Base-by-base conservation (phyloP, 1,140 invertebrate genomes). In the Drosophila seguyi region DNA sequence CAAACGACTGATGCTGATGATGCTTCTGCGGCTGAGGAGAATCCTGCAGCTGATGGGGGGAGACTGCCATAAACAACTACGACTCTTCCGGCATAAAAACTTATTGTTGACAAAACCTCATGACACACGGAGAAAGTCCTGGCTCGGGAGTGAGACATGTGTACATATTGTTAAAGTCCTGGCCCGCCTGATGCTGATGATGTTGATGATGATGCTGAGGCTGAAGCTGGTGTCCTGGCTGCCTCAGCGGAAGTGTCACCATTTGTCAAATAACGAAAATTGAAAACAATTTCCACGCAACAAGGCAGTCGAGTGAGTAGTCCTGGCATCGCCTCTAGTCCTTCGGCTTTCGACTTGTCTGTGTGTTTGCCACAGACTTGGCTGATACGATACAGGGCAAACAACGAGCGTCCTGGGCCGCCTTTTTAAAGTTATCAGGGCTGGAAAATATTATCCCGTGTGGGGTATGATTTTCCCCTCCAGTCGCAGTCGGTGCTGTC, bases 181-280 rank as follows among this genome's bases (percentile, higher is more conserved):
- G 42, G 62, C 34, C 56, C 38, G 36, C 11, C 53, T 57, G 50
- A n/a, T n/a, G n/a, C n/a, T n/a, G n/a, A n/a, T n/a, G n/a, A n/a
- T n/a, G n/a, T 22, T 31, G 41, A 62, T 63, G 50, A 22, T 45
- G 52, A 38, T 55, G 34, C 4, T 16, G 20, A 14, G 13, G 44
- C 22, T 45, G 44, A 25, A 14, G 22, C 45, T 42, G 62, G 47
- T 48, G 72, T 63, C 53, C 72, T 60, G 48, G n/a, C 60, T 87
- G 87, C 68, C 90, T 83, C 84, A 90, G 90, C 85, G 90, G 90
- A 91, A 91, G 90, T 91, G 90, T 91, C 90, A 91, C 90, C 88
- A 91, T 91, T 91, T 91, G 90, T 91, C 90, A 91, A 91, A 91
- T 91, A 91, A 91, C 90, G 85, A 91, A 91, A 91, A 91, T 91